Evolutionary conservation across 2,113 vertebrate genomes (phyloP), one percentile per base, ranked within the genome.

Genomic region (Globicephala melas): DNA sequence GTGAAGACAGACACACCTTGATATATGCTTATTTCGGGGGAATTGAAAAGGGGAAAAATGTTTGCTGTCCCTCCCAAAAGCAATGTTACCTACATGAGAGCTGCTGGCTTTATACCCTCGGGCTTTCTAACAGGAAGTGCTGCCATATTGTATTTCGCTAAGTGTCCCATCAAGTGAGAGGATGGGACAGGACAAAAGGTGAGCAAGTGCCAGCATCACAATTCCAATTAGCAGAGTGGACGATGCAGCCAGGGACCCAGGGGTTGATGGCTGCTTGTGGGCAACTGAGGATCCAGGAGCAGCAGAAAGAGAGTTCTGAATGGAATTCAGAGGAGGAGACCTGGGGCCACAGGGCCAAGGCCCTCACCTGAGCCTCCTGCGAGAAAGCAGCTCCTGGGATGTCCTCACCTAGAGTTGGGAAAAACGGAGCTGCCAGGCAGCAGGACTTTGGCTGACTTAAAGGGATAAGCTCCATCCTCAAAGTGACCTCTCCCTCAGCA

Each of bases 261-360:
- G 36, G 9, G 9, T 0, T 38, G n/a, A 3, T 1, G 10, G 14
- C 41, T 60, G 47, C 17, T 31, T 18, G 11, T 17, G 53, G 3
- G 55, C 20, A 58, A 23, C 84, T 18, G 13, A 55, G 33, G 8
- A 28, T n/a, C 7, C 26, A 9, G n/a, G 2, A 13, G 33, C 26
- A 60, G 31, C 10, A 31, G 18, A 58, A 28, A 62, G 26, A 7
- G 0, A 31, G 47, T 2, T 63, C 26, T 10, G 58, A 23, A 4
- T 0, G 12, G 53, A 28, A 26, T 0, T 2, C 7, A 11, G 23
- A 12, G 4, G 20, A 65, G 33, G 28, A 8, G 9, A 21, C 28
- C 25, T 18, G 2, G 2, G 21, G 26, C 50, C 55, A 18, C 1
- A 20, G 14, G 12, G 23, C 10, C 18, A 3, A 1, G 38, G 1